These are phyloP conservation scores for Cygnus olor DNA, from an alignment of 2,797 vertebrate genomes.

Conservation along the genomic window DNA sequence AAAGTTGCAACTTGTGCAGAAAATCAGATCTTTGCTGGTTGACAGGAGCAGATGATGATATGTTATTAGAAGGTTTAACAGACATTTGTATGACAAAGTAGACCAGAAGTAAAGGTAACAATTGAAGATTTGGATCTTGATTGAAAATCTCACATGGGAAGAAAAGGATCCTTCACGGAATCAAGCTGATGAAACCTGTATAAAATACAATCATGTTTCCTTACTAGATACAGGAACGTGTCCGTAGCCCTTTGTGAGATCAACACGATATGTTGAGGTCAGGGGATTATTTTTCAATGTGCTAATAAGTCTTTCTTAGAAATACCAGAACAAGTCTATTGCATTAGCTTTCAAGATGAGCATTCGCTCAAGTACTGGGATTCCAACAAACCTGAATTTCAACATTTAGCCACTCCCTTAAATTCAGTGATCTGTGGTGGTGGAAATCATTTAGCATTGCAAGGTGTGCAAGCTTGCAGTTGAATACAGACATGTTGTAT, in stretches of 20 bases:
- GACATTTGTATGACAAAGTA: background rate
- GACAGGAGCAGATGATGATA: background rate
- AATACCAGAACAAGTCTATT: constrained; percentile 17
- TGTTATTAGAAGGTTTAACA: background rate
- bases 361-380: background rate
- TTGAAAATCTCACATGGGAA: background rate
- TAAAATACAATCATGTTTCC: background rate
- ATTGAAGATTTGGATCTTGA: background rate
- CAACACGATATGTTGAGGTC: background rate
- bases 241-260: background rate
- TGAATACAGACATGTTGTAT: background rate
- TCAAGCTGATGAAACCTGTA: background rate
- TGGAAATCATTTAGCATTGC: background rate
- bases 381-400: constrained; percentile 66
- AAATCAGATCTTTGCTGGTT: background rate
- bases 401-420: constrained; percentile 51
- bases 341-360: constrained; percentile 33
- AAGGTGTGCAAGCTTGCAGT: background rate
- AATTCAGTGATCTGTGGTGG: background rate
- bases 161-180: background rate
- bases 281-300: background rate
- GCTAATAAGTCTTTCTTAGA: background rate
- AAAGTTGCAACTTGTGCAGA: background rate
- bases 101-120: background rate
- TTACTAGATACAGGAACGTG: background rate